Evolutionary conservation across 2,113 vertebrate species (phyloP).

Genomic region (Marcusenius ussheri): DNA sequence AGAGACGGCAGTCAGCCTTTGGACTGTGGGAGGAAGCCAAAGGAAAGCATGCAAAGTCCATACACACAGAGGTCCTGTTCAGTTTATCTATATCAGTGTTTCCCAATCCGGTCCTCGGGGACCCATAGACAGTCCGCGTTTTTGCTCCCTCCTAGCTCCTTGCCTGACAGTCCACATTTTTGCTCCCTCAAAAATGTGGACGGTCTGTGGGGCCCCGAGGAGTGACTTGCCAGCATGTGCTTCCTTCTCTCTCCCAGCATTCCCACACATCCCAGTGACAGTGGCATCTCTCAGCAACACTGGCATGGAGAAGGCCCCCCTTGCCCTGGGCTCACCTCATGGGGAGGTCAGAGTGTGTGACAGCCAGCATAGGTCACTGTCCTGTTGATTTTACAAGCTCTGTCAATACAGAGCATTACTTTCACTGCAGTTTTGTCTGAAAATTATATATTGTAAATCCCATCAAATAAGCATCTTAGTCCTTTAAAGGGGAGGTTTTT

Average conservation of each 20-base stretch:
- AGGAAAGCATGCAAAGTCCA: background rate
- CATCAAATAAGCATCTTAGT: background rate
- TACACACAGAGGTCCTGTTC: background rate
- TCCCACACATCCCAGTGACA: conserved; percentile 56
- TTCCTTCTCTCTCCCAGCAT: conserved; percentile 37
- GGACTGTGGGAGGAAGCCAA: background rate
- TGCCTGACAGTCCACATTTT: background rate
- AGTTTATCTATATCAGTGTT: background rate
- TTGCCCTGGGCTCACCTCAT: conserved; percentile 46
- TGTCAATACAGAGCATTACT: background rate
- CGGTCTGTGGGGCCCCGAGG: background rate
- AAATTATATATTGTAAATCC: background rate
- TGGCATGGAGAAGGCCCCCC: background rate
- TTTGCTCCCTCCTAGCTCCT: background rate
- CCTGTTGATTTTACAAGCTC: background rate
- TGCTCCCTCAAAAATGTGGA: background rate
- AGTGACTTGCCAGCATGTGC: background rate
- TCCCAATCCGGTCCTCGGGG: background rate
- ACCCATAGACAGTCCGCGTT: background rate
- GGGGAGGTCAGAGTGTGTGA: conserved; percentile 37
- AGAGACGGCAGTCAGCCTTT: background rate
- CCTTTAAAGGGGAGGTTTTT: background rate
- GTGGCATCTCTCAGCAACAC: background rate
- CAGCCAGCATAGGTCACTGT: background rate
- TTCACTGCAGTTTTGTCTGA: background rate